Conservation (phyloP, 2,888 invertebrate species). For the Drosophila putrida region DNA sequence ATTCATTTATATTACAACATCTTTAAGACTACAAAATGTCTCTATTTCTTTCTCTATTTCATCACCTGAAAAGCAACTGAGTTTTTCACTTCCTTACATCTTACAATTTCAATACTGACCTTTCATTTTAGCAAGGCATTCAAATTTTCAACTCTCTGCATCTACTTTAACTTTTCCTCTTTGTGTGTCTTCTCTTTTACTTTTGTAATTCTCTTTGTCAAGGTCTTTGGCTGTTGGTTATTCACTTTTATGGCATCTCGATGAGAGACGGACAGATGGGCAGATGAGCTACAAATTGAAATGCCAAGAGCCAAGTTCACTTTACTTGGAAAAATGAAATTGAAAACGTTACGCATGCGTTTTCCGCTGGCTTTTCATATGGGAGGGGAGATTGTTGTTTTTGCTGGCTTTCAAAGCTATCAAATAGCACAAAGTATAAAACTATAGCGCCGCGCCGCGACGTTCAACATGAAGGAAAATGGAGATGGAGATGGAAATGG, state of each 20-base stretch:
- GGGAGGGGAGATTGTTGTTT: slow-evolving; percentile 18
- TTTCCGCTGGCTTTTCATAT: slow-evolving; percentile 40
- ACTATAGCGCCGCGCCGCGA: slow-evolving; percentile 21
- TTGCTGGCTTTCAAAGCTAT: slow-evolving; percentile 62
- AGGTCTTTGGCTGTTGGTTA: slow-evolving; percentile 56
- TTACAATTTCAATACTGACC: slow-evolving; percentile 29
- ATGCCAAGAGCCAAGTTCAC: slow-evolving; percentile 11
- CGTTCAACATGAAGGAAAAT: slow-evolving; percentile 32
- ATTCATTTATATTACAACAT: not conserved
- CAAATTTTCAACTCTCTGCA: not conserved
- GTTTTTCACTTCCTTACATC: not conserved
- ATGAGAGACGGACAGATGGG: not conserved
- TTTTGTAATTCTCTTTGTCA: slow-evolving; percentile 44
- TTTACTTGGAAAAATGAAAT: slow-evolving; percentile 65
- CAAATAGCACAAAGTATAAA: slow-evolving; percentile 63
- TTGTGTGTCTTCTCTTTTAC: not conserved
- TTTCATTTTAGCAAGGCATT: slow-evolving; percentile 12
- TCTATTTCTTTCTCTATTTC: not conserved
- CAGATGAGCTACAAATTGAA: slow-evolving; percentile 28
- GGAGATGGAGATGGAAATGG: slow-evolving; percentile 61
- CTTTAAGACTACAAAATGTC: not conserved
- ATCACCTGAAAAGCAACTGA: not conserved
- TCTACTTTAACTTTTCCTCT: slow-evolving; percentile 1
- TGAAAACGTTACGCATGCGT: slow-evolving; percentile 79
- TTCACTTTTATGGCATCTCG: slow-evolving; percentile 65